These are phyloP conservation scores for Craterocephalus amniculus DNA, from an alignment of 2,797 vertebrate genomes.

Conservation along the genomic window DNA sequence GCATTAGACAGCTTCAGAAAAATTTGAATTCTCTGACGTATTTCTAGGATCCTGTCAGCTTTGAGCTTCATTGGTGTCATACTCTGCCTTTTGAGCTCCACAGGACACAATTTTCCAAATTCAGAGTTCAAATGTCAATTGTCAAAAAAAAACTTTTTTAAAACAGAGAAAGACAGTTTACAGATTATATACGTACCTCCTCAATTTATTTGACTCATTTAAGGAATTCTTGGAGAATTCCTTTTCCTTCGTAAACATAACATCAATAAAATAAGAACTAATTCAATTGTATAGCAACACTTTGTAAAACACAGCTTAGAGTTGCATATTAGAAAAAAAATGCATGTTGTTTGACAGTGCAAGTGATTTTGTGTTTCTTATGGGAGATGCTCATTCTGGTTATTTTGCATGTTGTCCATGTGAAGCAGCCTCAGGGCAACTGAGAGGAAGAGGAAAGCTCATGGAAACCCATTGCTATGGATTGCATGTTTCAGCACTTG, in stretches of 20 bases:
- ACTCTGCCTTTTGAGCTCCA: no score
- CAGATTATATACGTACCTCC: no score
- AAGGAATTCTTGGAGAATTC: background rate
- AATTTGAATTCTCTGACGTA: no score
- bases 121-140: no score
- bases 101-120: no score
- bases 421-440: background rate
- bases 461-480: slow-evolving; percentile 8
- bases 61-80: no score
- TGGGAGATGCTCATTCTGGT: background rate
- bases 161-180: no score
- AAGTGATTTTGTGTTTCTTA: background rate
- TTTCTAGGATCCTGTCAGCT: no score
- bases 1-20: no score
- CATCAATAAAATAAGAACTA: background rate
- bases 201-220: no score
- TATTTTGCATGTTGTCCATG: background rate
- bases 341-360: background rate
- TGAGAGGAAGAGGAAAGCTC: slow-evolving; percentile 1
- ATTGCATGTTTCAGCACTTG: background rate
- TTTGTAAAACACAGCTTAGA: background rate
- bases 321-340: background rate
- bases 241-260: background rate
- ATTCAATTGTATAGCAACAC: background rate
- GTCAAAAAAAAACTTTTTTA: no score